Evolutionary conservation across 2,113 vertebrate genomes (phyloP), one percentile per base, ranked within the genome.

Genomic region (Pelobates fuscus): DNA sequence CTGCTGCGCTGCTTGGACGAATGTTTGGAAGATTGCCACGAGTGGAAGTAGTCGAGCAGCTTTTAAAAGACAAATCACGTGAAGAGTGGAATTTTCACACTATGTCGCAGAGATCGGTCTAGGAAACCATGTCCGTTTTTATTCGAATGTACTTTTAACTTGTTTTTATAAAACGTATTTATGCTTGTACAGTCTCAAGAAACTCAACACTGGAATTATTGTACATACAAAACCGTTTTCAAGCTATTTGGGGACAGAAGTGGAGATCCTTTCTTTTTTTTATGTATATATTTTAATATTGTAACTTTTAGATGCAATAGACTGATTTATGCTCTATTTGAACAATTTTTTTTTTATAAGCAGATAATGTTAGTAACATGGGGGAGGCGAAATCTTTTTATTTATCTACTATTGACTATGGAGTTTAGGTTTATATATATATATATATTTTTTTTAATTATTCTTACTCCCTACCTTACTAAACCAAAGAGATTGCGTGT

Each of bases 261-360:
- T 21, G 20, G 2, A 3, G 25, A 41, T 44, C 70, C 25, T 12
- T 63, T 46, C 32, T 61, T 44, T 61, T 71, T 46, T 71, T n/a
- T 63, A 30, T 72, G 43, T 72, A 72, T 63, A 58, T 68, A 62
- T 71, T 75, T 58, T 76, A 58, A 67, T 76, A 68, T 25, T 67
- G 58, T 25, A 58, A 21, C 63, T 32, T 64, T 68, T 66, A 52
- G n/a, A 20, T 55, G 21, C n/a, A 2, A 20, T 7, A 68, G 61
- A 61, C 37, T 49, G 55, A 49, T 61, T 61, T 29, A 43, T 67
- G 23, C 24, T 67, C 29, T 75, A 67, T 75, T 67, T 75, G 63
- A 72, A 52, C 32, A 64, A n/a, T 72, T 32, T 32, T 7, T 17
- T 41, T 30, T 57, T 71, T 65, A 61, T 60, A 29, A 76, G 37